Conservation (phyloP, 2,797 vertebrate genomes). For the Dromococcyx pavoninus region DNA sequence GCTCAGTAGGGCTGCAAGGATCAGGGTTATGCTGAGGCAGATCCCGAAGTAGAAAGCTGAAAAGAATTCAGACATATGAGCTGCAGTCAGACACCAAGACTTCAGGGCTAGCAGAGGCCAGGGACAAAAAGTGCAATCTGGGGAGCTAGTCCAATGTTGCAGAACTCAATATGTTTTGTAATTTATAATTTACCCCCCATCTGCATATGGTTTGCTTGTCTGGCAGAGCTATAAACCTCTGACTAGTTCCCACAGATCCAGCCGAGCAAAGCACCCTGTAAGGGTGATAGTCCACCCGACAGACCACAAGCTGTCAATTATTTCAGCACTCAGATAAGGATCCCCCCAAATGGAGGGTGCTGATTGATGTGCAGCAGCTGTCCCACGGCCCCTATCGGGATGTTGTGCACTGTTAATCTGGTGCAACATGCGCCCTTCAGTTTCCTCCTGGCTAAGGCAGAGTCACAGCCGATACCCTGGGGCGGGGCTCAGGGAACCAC, state of each 20-base stretch:
- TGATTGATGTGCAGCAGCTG: neutral
- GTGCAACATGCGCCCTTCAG: neutral
- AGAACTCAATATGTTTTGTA: neutral
- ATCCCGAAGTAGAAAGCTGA: constrained; percentile 69
- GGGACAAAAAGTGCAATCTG: neutral
- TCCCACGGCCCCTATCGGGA: neutral
- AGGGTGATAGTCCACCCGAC: neutral
- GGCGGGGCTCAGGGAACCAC: neutral
- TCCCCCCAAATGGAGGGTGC: neutral
- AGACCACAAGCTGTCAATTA: constrained; percentile 2
- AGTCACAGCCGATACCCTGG: accelerated
- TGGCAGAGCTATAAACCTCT: neutral
- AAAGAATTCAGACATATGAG: neutral
- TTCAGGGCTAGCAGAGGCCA: neutral
- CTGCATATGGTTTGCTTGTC: neutral
- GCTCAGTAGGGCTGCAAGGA: constrained; percentile 69
- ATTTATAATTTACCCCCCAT: neutral
- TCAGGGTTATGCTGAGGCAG: constrained; percentile 67
- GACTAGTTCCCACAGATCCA: neutral
- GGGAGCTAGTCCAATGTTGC: neutral
- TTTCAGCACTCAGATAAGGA: constrained; percentile 3
- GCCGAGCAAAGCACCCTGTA: neutral
- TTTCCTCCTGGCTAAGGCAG: constrained; percentile 33
- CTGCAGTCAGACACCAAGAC: neutral
- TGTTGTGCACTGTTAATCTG: neutral